Conservation (phyloP, 2,113 vertebrate genomes). For the Phylloscopus whistleri region DNA sequence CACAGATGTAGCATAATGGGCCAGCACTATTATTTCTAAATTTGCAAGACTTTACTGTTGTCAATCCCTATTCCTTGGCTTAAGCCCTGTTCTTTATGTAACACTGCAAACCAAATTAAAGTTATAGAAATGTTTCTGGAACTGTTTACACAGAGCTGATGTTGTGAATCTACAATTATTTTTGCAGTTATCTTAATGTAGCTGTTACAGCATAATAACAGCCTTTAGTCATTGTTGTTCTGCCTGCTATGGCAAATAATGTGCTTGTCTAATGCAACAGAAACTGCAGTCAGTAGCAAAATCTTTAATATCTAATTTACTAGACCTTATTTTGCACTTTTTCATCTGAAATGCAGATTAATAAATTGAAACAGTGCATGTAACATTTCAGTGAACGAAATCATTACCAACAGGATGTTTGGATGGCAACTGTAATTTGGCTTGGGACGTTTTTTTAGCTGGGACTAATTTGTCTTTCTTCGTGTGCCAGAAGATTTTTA, state of each 20-base stretch:
- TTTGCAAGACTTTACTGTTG: not conserved
- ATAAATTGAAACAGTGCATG: constrained; percentile 7
- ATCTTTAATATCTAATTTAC: constrained; percentile 66
- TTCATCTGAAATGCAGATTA: constrained; percentile 60
- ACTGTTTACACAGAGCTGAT: constrained; percentile 52
- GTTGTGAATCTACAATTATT: constrained; percentile 61
- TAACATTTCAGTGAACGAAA: constrained; percentile 37
- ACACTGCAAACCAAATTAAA: constrained; percentile 1
- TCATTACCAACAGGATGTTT: constrained; percentile 24
- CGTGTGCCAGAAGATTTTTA: not conserved
- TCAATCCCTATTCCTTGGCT: not conserved
- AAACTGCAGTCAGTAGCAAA: constrained; percentile 60
- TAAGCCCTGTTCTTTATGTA: not conserved
- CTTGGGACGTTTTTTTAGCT: not conserved
- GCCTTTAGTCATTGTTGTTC: constrained; percentile 60
- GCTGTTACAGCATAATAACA: constrained; percentile 35
- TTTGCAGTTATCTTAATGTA: constrained; percentile 65
- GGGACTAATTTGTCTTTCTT: not conserved
- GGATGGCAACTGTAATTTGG: not conserved
- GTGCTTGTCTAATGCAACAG: constrained; percentile 55
- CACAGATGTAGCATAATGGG: not conserved
- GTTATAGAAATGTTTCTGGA: constrained; percentile 31
- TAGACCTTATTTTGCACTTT: constrained; percentile 56
- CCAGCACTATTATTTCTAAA: not conserved
- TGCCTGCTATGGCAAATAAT: constrained; percentile 57